phyloP scores from a whole-genome alignment of 2,113 vertebrate genomes.

The Hemibagrus wyckioides region DNA sequence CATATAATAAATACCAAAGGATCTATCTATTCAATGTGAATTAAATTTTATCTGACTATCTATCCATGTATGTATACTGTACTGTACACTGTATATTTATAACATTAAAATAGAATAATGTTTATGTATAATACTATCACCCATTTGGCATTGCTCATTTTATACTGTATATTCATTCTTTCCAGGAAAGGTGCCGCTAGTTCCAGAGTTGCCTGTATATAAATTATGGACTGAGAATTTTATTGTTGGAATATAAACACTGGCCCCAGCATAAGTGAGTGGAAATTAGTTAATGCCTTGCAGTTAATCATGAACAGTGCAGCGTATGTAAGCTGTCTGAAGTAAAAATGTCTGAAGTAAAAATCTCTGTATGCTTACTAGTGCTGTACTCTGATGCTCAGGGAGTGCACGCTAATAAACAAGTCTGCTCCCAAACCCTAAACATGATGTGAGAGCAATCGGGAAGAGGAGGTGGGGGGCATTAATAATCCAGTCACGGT shows the following conservation, averaged over 20 bases:
- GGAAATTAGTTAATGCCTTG: conserved; percentile 24
- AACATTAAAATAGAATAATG: not conserved
- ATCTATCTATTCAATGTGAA: no score
- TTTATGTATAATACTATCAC: not conserved
- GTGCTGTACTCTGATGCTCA: not conserved
- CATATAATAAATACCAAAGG: no score
- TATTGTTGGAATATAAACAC: conserved; percentile 5
- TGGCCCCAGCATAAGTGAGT: conserved; percentile 3
- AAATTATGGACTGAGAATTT: not conserved
- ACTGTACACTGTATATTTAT: not conserved
- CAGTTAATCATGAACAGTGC: not conserved
- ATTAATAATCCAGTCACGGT: conserved; percentile 70
- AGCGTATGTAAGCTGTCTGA: not conserved
- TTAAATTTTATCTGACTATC: no score
- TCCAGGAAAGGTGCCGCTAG: not conserved
- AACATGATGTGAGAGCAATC: conserved; percentile 35
- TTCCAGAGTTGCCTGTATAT: not conserved
- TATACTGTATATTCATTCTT: not conserved
- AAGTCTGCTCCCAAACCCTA: conserved; percentile 29
- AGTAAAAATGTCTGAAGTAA: not conserved
- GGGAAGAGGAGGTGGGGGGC: not conserved
- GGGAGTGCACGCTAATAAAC: conserved; percentile 20
- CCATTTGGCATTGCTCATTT: not conserved
- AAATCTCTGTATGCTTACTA: not conserved
- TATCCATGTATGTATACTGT: no score